Evolutionary conservation across 2,797 vertebrate genomes (phyloP), one percentile per base, ranked within the genome.

Genomic region (Psittacula derbiana): DNA sequence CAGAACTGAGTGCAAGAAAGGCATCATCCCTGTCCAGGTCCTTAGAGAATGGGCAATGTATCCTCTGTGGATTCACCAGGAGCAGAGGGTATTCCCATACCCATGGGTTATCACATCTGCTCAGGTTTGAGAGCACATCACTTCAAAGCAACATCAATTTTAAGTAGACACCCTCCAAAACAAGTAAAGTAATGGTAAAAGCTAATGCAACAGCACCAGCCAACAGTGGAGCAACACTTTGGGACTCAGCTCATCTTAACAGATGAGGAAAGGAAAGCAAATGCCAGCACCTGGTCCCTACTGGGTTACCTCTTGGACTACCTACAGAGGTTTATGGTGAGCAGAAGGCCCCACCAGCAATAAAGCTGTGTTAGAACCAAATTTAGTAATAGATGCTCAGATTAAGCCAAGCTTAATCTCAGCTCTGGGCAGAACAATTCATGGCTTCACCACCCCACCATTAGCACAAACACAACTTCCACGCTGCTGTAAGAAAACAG

Each of bases 201-300:
- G 12, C 8, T 28, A 40, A 9, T 2, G 5, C 41, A 86, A 1
- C 33, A 66, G 8, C 60, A 80, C 43, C 52, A 31, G 7, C 17
- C 78, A 64, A 1, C 5, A 69, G 33, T 0, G 2, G 36, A 18
- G 43, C 2, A 0, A 16, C 7, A 5, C 11, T 36, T 7, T 0
- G 4, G 23, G 19, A 13, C 28, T 65, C 11, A 2, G 7, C 44
- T 52, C 1, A 0, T 4, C 18, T 25, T 16, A 36, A 36, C 23
- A 36, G 55, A 11, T 43, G n/a, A 4, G 23, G 19, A 85, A 41
- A 19, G 25, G 27, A 60, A 60, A 0, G 2, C 1, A 2, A 2
- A 30, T 46, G 12, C 49, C 23, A 10, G 7, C 8, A 65, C 24
- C 52, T 30, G 13, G 18, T 28, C 30, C 11, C 41, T 21, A 8